phyloP scores from a whole-genome alignment of 2,888 invertebrate genomes.

The Drosophila setosimentum region DNA sequence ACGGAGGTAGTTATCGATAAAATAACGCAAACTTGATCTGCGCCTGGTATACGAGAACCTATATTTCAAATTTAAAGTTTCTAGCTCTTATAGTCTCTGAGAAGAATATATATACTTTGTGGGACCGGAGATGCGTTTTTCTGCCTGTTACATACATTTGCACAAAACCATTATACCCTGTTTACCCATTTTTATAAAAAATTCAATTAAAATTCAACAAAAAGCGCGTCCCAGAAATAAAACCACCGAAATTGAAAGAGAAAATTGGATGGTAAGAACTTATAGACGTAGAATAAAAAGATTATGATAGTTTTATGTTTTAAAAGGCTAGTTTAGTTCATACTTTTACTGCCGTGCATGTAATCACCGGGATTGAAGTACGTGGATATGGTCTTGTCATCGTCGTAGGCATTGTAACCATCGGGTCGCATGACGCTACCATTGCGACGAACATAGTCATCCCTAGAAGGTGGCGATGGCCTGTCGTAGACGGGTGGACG shows the following conservation, averaged over 20 bases:
- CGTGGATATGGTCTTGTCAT: conserved; percentile 84
- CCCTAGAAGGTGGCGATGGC: conserved; percentile 47
- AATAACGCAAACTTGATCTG: too few relatives aligned
- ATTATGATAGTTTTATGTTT: not conserved
- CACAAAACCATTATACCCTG: too few relatives aligned
- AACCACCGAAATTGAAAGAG: not conserved
- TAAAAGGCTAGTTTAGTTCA: conserved; percentile 33
- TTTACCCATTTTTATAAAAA: too few relatives aligned
- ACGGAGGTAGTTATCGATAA: too few relatives aligned
- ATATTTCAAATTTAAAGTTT: too few relatives aligned
- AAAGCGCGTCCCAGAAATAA: not conserved
- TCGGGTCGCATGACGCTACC: conserved; percentile 64
- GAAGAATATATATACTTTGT: too few relatives aligned
- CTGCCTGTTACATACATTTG: too few relatives aligned
- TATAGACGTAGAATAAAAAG: not conserved
- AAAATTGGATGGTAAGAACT: not conserved
- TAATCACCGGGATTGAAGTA: conserved; percentile 85
- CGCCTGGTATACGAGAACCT: too few relatives aligned
- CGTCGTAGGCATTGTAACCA: conserved; percentile 74
- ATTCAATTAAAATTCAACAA: not conserved
- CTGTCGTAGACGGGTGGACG: conserved; percentile 60
- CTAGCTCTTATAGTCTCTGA: too few relatives aligned
- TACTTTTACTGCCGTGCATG: conserved; percentile 79
- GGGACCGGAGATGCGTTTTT: too few relatives aligned
- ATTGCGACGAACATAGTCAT: conserved; percentile 64